Evolutionary conservation across 2,888 invertebrate genomes (phyloP).

Genomic region (Apodemia mormo): DNA sequence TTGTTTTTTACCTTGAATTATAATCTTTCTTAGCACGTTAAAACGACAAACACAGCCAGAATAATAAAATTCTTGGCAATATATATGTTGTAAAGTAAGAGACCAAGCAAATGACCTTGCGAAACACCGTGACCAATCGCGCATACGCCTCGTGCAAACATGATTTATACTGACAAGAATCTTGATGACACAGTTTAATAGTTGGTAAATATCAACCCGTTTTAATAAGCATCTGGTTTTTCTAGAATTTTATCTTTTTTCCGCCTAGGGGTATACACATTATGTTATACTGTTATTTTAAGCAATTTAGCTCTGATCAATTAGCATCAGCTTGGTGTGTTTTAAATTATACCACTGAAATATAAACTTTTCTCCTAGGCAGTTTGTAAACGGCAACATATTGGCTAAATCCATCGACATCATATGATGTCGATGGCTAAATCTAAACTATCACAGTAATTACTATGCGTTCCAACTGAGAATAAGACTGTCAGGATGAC

Average conservation of each 20-base stretch:
- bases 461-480: too few relatives aligned
- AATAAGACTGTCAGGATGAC: too few relatives aligned
- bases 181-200: conserved; percentile 33
- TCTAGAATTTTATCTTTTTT: not conserved
- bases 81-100: conserved; percentile 33
- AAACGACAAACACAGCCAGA: conserved; percentile 19
- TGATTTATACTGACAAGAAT: conserved; percentile 51
- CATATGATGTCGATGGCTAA: too few relatives aligned
- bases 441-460: too few relatives aligned
- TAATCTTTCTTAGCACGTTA: conserved; percentile 19
- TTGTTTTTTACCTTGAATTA: conserved; percentile 17
- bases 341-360: too few relatives aligned
- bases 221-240: conserved; percentile 3
- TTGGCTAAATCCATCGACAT: too few relatives aligned
- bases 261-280: too few relatives aligned
- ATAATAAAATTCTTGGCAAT: conserved; percentile 29
- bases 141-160: conserved; percentile 51
- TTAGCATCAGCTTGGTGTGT: too few relatives aligned
- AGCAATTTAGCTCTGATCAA: too few relatives aligned
- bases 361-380: too few relatives aligned
- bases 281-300: too few relatives aligned
- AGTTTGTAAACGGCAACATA: too few relatives aligned
- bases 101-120: conserved; percentile 55
- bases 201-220: conserved; percentile 15
- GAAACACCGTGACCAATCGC: conserved; percentile 53